A percentile compares a stretch with the other conserved stretches of the same genome.
Evolutionary conservation across 2,113 vertebrate species (phyloP).

Genomic region (Gopherus evgoodei): DNA sequence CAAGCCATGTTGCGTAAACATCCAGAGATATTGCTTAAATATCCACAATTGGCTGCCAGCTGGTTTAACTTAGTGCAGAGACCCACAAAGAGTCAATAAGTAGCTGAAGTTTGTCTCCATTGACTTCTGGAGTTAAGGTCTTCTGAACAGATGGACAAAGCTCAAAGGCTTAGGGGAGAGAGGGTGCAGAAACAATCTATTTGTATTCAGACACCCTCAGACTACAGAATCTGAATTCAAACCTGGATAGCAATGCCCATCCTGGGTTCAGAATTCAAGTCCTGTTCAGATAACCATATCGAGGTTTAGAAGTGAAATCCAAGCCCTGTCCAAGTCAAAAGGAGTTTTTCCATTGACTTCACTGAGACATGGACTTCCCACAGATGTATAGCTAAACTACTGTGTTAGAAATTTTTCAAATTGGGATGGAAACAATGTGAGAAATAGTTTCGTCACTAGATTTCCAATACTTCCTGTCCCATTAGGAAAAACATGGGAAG

Average conservation of each 20-base stretch:
- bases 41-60: background rate
- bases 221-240: background rate
- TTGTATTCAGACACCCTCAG: background rate
- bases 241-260: too few relatives aligned
- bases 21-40: background rate
- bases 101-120: slow-evolving; percentile 12
- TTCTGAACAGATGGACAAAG: background rate
- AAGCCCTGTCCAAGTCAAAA: too few relatives aligned
- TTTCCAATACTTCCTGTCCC: slow-evolving; percentile 12
- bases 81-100: background rate
- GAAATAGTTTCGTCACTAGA: slow-evolving; percentile 39
- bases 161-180: background rate
- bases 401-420: slow-evolving; percentile 36
- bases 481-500: background rate
- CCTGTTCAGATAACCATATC: too few relatives aligned
- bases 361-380: background rate
- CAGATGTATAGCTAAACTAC: slow-evolving; percentile 15
- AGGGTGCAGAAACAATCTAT: background rate
- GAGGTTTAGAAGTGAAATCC: too few relatives aligned
- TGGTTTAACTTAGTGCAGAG: slow-evolving; percentile 18
- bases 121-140: background rate
- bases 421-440: slow-evolving; percentile 25
- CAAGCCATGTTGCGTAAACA: background rate
- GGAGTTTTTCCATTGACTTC: too few relatives aligned
- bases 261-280: too few relatives aligned